Conservation (phyloP, 2,888 invertebrate genomes). For the Drosophila fungiperda region DNA sequence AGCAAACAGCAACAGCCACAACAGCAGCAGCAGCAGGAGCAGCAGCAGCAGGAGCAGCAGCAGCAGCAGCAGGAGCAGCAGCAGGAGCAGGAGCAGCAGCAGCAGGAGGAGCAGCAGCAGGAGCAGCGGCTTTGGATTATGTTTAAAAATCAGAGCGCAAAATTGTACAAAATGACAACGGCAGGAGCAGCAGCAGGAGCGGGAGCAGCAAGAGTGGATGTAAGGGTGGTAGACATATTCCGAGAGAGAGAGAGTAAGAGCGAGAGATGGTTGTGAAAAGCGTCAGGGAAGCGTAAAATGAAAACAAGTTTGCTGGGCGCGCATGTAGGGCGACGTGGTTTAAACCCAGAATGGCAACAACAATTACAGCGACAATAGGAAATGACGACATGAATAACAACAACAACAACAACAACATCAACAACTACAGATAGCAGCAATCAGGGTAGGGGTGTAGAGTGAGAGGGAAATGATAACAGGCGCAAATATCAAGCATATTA, state of each 20-base stretch:
- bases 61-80: conserved; percentile 28
- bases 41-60: conserved; percentile 26
- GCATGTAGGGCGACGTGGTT: conserved; percentile 72
- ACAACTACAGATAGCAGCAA: conserved; percentile 13
- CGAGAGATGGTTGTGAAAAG: conserved; percentile 60
- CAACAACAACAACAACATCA: conserved; percentile 54
- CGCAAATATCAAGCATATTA: conserved; percentile 78
- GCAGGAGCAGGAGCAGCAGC: conserved; percentile 15
- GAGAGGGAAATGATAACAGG: conserved; percentile 69
- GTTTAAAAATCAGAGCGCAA: conserved; percentile 81
- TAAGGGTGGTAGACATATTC: conserved; percentile 2
- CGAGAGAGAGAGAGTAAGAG: neutral
- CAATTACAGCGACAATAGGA: conserved; percentile 79
- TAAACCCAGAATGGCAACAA: conserved; percentile 78
- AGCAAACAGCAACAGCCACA: conserved; percentile 9
- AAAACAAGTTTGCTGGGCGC: conserved; percentile 79
- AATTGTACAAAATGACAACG: conserved; percentile 79
- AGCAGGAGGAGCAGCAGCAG: conserved; percentile 22
- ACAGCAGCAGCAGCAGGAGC: conserved; percentile 10
- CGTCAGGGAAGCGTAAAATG: conserved; percentile 79
- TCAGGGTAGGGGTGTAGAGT: conserved; percentile 3
- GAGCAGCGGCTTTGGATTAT: conserved; percentile 66
- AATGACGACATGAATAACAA: conserved; percentile 81
- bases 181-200: conserved; percentile 32
- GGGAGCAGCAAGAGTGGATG: neutral